Base-by-base conservation (phyloP, 1,140 invertebrate species). In the Elysia chlorotica region DNA sequence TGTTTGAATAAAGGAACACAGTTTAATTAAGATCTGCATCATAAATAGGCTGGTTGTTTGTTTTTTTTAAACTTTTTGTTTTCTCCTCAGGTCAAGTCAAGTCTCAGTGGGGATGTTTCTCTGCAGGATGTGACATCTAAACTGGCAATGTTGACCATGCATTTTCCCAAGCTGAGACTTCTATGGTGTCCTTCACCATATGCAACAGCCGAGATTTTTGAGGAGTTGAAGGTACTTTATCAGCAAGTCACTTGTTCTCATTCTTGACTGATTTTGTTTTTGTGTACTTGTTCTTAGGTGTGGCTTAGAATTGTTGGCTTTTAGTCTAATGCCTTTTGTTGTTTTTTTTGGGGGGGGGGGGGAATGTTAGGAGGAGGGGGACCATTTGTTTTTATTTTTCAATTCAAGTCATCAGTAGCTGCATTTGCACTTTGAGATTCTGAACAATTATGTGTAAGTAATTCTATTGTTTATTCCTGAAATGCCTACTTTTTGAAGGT, bases 171-270 rank as follows among this genome's bases (percentile, higher is more conserved):
- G 79, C 89, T 99, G 33, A 92, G 95, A 76, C 88, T 99, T 6
- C 92, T 99, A 19, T 99, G 97, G 97, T 98, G 96, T 37, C 95
- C 95, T 3, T 96, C 93, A 86, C 95, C 97, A 0, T 94, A 96
- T 87, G 96, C 96, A 25, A 96, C 96, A 23, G 95, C 96, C 0
- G 96, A 99, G 89, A 88, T 99, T 36, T 98, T 99, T 88, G 94
- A 97, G 85, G 88, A 91, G 73, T 78, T 91, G 0, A 91, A 91
- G 83, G 85, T 87, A 19, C 53, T 30, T 48, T 35, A 67, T 1
- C 53, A 41, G 35, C 56, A 5, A 25, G 30, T 25, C 54, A 66
- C 54, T 17, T 37, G 23, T 28, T 35, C 14, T 53, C 56, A 31
- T 35, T 5, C n/a, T n/a, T n/a, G n/a, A n/a, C n/a, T n/a, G n/a